Percentiles rank a stretch among this genome's conserved stretches.
Evolutionary conservation across 2,113 vertebrate genomes (phyloP).

Genomic region (Phalacrocorax carbo): DNA sequence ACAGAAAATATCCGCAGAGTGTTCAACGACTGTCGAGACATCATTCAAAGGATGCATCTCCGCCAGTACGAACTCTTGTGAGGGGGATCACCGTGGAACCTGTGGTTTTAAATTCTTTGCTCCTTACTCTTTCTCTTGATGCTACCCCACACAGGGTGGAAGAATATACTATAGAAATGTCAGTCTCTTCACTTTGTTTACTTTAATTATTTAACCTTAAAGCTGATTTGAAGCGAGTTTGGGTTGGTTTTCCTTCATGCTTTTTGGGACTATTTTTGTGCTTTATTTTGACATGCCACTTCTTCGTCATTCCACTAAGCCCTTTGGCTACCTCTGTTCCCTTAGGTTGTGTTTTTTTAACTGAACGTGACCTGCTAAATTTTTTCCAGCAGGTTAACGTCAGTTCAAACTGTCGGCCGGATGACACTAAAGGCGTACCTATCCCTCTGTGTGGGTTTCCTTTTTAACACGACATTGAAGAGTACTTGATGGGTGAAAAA

Average conservation of each 20-base stretch:
- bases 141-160: constrained; percentile 73
- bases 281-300: constrained; percentile 69
- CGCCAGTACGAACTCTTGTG: constrained; percentile 99
- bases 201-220: constrained; percentile 68
- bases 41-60: constrained; percentile 99
- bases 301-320: constrained; percentile 87
- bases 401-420: constrained; percentile 53
- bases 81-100: constrained; percentile 78
- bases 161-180: constrained; percentile 85
- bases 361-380: constrained; percentile 67
- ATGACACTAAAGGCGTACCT: constrained; percentile 65
- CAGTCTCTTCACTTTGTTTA: constrained; percentile 81
- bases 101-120: constrained; percentile 77
- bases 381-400: constrained; percentile 46
- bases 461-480: constrained; percentile 71
- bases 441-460: constrained; percentile 64
- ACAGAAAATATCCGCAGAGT: constrained; percentile 98
- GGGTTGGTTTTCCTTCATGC: constrained; percentile 40
- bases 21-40: constrained; percentile 98
- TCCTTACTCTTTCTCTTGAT: constrained; percentile 71
- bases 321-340: constrained; percentile 87
- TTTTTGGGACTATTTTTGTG: constrained; percentile 65
- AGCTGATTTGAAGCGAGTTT: constrained; percentile 57
- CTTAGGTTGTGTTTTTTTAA: constrained; percentile 53
- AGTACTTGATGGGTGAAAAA: constrained; percentile 72